Evolutionary conservation across 2,797 vertebrate species (phyloP).

Genomic region (Hydrocynus forskahlii): DNA sequence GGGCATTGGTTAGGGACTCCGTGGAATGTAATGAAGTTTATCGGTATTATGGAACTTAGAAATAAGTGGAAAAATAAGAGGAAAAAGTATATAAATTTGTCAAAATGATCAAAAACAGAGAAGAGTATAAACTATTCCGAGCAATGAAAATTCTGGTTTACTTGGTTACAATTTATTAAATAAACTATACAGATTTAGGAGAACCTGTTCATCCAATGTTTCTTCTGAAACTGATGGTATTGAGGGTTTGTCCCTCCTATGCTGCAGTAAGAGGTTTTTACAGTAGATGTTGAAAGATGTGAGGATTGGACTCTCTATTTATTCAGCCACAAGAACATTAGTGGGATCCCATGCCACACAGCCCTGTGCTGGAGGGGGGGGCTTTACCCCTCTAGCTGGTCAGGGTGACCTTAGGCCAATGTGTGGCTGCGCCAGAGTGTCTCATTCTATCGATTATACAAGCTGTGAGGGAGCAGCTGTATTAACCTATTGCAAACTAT

Average conservation of each 20-base stretch:
- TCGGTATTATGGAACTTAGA: no score
- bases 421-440: no score
- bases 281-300: background rate
- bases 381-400: background rate
- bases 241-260: background rate
- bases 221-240: background rate
- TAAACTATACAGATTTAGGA: background rate
- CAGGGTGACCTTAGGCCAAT: background rate
- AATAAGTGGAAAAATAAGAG: no score
- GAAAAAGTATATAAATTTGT: no score
- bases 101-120: no score
- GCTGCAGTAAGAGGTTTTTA: background rate
- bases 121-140: constrained; percentile 15
- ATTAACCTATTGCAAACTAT: background rate
- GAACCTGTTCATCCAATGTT: background rate
- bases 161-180: no score
- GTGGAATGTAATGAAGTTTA: background rate
- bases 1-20: no score
- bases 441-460: background rate
- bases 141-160: no score
- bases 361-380: background rate
- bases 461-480: no score
- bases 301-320: background rate
- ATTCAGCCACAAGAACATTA: background rate
- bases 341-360: background rate